phyloP scores from a whole-genome alignment of 2,797 vertebrate genomes.

The Hydrolagus colliei region DNA sequence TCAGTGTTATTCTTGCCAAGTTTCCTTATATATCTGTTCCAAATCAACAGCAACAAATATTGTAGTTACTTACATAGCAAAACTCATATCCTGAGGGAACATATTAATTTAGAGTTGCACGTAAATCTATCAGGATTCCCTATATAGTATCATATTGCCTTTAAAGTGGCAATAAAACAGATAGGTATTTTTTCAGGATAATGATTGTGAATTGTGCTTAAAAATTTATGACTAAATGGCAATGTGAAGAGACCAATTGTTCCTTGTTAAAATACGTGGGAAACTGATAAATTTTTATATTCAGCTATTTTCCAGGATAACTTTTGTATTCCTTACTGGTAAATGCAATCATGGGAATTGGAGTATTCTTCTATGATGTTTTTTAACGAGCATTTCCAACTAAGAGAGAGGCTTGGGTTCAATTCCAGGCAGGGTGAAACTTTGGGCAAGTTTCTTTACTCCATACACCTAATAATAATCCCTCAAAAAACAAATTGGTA shows the following conservation, averaged over 20 bases:
- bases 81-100: background rate
- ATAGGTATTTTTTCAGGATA: too few species aligned
- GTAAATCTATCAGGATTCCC: background rate
- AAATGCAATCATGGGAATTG: background rate
- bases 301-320: background rate
- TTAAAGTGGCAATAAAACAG: background rate
- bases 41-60: background rate
- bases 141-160: background rate
- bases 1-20: background rate
- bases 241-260: background rate
- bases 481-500: too few species aligned
- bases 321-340: background rate
- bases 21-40: background rate
- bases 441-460: too few species aligned
- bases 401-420: background rate
- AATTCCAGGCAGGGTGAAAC: too few species aligned
- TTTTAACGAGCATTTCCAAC: background rate
- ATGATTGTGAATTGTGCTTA: background rate
- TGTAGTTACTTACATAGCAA: background rate
- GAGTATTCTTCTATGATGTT: background rate
- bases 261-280: background rate
- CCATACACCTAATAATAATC: too few species aligned
- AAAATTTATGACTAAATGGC: background rate
- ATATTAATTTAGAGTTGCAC: background rate
- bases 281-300: background rate